Conservation (phyloP, 2,797 vertebrate genomes). For the Anas flavirostris region DNA sequence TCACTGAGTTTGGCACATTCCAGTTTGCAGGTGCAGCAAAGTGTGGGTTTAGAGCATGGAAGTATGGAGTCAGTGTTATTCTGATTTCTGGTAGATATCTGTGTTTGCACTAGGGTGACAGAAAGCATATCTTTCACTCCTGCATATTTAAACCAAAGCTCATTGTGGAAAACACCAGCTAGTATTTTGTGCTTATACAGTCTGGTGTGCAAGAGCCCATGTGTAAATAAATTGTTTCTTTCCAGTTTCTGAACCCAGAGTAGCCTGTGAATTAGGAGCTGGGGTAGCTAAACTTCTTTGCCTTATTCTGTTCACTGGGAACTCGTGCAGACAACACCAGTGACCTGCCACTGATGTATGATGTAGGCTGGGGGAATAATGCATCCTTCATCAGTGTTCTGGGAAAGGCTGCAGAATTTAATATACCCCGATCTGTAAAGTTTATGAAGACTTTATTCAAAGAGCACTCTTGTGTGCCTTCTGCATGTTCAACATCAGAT, state of each 20-base stretch:
- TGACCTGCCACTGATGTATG: background rate
- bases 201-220: background rate
- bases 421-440: background rate
- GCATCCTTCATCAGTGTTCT: background rate
- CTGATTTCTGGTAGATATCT: background rate
- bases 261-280: background rate
- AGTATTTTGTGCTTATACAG: background rate
- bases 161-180: background rate
- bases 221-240: background rate
- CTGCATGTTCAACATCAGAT: conserved; percentile 40
- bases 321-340: background rate
- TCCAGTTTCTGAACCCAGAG: background rate
- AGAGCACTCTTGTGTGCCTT: conserved; percentile 41
- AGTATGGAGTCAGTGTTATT: background rate
- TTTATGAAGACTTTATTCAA: conserved; percentile 40
- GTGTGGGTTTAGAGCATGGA: background rate
- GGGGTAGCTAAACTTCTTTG: background rate
- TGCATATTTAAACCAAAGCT: background rate
- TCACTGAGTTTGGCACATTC: background rate
- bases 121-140: background rate
- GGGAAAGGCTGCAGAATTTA: background rate
- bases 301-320: background rate
- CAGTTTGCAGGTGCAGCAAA: background rate
- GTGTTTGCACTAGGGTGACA: background rate
- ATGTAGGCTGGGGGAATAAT: background rate